A percentile compares a stretch with the other conserved stretches of the same genome.
Conservation (phyloP, 1,140 invertebrate species). For the Coboldia fuscipes region DNA sequence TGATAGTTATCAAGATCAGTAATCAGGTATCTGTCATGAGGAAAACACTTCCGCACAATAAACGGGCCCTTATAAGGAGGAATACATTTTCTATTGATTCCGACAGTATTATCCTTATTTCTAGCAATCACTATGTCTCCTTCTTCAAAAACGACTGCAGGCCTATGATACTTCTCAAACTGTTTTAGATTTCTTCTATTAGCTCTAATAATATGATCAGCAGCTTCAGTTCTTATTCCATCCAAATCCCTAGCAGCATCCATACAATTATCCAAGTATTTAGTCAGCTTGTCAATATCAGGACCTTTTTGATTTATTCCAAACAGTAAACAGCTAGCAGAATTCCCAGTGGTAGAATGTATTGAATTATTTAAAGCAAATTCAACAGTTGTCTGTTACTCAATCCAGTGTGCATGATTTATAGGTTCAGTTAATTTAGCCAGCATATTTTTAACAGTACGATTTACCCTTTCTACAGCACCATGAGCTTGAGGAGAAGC, state of each 20-base stretch:
- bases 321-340: constrained; percentile 7
- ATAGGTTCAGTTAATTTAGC: constrained; percentile 4
- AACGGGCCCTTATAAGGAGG: constrained; percentile 10
- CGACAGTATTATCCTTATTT: constrained; percentile 8
- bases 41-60: constrained; percentile 6
- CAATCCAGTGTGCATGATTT: constrained; percentile 8
- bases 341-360: constrained; percentile 6
- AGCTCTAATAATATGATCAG: constrained; percentile 3
- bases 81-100: constrained; percentile 8
- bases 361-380: constrained; percentile 10
- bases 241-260: background rate
- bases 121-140: constrained; percentile 9
- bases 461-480: constrained; percentile 10
- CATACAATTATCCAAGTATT: background rate
- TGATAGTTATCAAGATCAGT: constrained; percentile 8
- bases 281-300: constrained; percentile 3
- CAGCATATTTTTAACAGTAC: constrained; percentile 7
- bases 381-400: constrained; percentile 7
- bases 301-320: constrained; percentile 2
- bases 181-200: constrained; percentile 4
- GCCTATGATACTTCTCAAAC: constrained; percentile 4
- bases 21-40: constrained; percentile 10
- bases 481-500: constrained; percentile 7
- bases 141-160: constrained; percentile 5
- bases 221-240: background rate